Evolutionary conservation across 30 jellyfish, hydroid and myxozoan species (phyloP).

Genomic region (Aurelia sp.): DNA sequence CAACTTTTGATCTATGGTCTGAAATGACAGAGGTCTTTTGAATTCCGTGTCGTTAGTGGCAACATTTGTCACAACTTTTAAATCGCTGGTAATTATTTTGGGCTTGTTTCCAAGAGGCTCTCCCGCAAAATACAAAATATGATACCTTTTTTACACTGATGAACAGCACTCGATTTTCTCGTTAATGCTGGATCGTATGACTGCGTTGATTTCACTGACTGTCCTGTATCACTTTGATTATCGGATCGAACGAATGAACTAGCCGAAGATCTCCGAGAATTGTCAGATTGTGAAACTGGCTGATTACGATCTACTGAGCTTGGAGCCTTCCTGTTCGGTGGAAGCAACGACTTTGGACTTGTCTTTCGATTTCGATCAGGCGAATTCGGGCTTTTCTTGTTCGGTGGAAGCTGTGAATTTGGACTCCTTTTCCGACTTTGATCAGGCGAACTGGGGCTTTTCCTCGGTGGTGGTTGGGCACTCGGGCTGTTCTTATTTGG

Average conservation of each 20-base stretch:
- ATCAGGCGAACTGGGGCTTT: too few relatives aligned
- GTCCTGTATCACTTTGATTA: slow-evolving; percentile 28
- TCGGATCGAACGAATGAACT: background rate
- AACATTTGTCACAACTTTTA: too few relatives aligned
- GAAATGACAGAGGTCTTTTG: too few relatives aligned
- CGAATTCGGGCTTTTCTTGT: background rate
- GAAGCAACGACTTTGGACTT: background rate
- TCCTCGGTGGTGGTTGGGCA: background rate
- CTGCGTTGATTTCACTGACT: slow-evolving; percentile 18
- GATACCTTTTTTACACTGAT: too few relatives aligned
- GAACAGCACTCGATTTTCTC: background rate
- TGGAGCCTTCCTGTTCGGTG: background rate
- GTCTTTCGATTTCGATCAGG: too few relatives aligned
- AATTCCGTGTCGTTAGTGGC: too few relatives aligned
- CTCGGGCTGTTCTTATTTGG: slow-evolving; percentile 1
- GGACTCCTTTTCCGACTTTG: too few relatives aligned
- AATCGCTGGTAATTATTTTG: too few relatives aligned
- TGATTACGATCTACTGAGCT: background rate
- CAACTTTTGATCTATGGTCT: too few relatives aligned
- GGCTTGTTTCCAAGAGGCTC: too few relatives aligned
- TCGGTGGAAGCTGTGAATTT: slow-evolving; percentile 16
- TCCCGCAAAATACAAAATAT: too few relatives aligned
- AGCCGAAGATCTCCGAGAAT: background rate
- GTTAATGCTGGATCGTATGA: slow-evolving; percentile 50
- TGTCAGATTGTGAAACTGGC: slow-evolving; percentile 14